phyloP scores from a whole-genome alignment of 2,888 invertebrate genomes.

The Lepidocyrtinus sp. region DNA sequence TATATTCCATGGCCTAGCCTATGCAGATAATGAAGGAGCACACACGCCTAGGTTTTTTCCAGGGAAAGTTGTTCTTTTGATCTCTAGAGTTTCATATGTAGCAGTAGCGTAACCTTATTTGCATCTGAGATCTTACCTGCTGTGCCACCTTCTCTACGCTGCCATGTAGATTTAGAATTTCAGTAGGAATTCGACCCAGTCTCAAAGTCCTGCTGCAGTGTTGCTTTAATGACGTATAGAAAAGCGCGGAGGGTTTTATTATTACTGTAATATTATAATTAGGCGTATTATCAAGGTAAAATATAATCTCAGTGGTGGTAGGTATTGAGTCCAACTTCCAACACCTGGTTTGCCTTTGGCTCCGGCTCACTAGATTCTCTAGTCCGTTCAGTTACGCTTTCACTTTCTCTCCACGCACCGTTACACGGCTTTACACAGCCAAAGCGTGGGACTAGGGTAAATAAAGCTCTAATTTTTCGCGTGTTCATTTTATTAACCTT shows the following conservation, averaged over 20 bases:
- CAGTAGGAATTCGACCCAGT: conserved; percentile 51
- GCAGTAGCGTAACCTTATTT: conserved; percentile 21
- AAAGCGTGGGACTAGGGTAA: no score
- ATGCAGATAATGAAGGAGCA: conserved; percentile 8
- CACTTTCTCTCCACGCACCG: conserved; percentile 2
- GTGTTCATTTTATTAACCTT: no score
- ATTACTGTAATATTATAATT: conserved; percentile 5
- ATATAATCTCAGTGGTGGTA: conserved; percentile 1
- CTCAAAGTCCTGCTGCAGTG: background rate
- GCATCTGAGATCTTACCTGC: conserved; percentile 50
- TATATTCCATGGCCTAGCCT: no score
- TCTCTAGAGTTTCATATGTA: no score
- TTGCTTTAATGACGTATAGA: background rate
- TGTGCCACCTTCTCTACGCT: conserved; percentile 28
- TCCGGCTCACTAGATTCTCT: background rate
- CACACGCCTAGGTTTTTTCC: background rate
- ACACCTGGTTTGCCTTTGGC: background rate
- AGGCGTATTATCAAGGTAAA: conserved; percentile 4
- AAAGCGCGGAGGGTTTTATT: conserved; percentile 4
- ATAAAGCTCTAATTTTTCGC: no score
- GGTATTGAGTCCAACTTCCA: background rate
- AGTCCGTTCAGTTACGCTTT: background rate
- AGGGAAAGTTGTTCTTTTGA: background rate
- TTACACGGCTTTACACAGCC: no score
- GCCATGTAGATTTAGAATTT: conserved; percentile 64